A percentile compares a stretch with the other conserved stretches of the same genome.
These are phyloP conservation scores for Pelobates fuscus DNA, from an alignment of 2,113 vertebrate genomes.

Conservation along the genomic window DNA sequence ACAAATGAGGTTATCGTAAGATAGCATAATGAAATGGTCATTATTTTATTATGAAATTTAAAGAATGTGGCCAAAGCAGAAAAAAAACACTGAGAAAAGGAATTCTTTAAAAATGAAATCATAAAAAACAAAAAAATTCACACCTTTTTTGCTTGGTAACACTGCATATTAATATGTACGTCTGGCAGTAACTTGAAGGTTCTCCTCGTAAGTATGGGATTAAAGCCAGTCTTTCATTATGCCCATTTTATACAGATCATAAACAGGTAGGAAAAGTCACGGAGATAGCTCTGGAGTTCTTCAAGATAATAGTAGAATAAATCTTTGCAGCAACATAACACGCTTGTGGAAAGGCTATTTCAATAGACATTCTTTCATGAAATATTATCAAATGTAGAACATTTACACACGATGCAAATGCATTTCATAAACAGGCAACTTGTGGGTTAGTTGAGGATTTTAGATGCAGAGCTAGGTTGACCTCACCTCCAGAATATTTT, in stretches of 20 bases:
- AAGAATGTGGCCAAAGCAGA: too few species aligned
- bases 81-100: too few species aligned
- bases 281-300: constrained; percentile 22
- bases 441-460: not conserved
- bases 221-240: constrained; percentile 36
- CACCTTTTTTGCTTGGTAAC: not conserved
- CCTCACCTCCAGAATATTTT: not conserved
- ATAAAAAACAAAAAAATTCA: constrained; percentile 14
- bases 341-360: not conserved
- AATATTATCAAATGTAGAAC: constrained; percentile 6
- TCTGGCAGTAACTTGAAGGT: constrained; percentile 3
- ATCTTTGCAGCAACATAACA: constrained; percentile 17
- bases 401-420: constrained; percentile 7
- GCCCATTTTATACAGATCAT: constrained; percentile 40
- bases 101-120: not conserved
- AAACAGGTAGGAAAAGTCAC: constrained; percentile 37
- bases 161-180: constrained; percentile 16
- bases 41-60: too few species aligned
- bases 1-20: constrained; percentile 2
- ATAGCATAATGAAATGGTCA: not conserved
- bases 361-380: not conserved
- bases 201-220: constrained; percentile 21
- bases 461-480: not conserved
- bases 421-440: constrained; percentile 3
- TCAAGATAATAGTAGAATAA: constrained; percentile 32